phyloP scores from a whole-genome alignment of 2,113 vertebrate genomes.

The Periophthalmus modestus region DNA sequence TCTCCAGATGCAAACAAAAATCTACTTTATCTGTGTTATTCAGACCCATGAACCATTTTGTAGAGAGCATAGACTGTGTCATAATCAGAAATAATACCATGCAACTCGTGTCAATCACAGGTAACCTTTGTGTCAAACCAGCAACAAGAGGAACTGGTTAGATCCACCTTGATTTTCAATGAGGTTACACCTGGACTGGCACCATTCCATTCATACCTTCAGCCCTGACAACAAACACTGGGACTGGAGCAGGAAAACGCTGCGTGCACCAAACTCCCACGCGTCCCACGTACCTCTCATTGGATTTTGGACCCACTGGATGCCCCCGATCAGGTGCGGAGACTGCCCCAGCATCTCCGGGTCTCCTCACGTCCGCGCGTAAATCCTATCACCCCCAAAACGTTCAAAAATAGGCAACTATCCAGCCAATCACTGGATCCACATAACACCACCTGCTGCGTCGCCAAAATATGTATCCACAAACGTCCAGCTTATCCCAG shows the following conservation, averaged over 20 bases:
- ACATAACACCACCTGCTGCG: conserved; percentile 54
- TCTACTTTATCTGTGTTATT: no score
- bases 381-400: conserved; percentile 3
- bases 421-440: conserved; percentile 6
- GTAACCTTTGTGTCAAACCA: background rate
- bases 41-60: no score
- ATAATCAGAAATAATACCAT: no score
- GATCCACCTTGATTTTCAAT: background rate
- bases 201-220: conserved; percentile 46
- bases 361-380: background rate
- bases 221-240: background rate
- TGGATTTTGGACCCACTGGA: conserved; percentile 79
- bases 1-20: no score
- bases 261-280: conserved; percentile 10
- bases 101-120: no score
- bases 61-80: no score
- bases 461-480: background rate
- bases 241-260: background rate
- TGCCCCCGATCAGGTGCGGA: conserved; percentile 75
- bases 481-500: background rate
- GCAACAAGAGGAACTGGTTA: conserved; percentile 23
- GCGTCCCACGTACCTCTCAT: conserved; percentile 72
- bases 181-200: conserved; percentile 27
- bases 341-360: conserved; percentile 74
- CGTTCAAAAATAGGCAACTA: conserved; percentile 7